Percentiles rank a stretch among this genome's conserved stretches.
Evolutionary conservation across 2,113 vertebrate genomes (phyloP).

Genomic region (Antechinus flavipes): DNA sequence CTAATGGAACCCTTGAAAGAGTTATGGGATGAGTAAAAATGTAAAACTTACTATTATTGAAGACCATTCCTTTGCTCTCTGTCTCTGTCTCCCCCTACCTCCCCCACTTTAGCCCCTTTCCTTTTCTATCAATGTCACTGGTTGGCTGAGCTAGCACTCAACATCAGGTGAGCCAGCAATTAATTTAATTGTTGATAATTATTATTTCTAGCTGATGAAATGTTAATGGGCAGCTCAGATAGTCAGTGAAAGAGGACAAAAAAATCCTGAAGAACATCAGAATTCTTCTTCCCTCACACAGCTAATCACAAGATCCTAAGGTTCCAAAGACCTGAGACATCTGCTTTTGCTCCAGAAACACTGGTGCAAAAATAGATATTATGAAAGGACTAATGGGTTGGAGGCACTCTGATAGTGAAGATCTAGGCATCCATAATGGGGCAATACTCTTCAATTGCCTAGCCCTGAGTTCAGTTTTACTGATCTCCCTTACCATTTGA

Average conservation of each 20-base stretch:
- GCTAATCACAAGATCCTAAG: neutral
- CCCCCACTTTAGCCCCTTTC: too few species aligned
- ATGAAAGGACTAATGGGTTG: neutral
- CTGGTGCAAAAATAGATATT: neutral
- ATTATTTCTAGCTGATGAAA: neutral
- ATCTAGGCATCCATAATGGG: neutral
- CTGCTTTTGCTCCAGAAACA: neutral
- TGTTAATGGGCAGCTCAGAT: neutral
- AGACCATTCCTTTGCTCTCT: neutral
- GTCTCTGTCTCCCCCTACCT: neutral
- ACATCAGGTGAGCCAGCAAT: neutral
- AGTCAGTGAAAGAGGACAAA: neutral
- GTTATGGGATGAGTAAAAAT: neutral
- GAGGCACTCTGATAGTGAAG: neutral
- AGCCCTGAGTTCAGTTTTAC: neutral
- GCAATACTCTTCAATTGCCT: neutral
- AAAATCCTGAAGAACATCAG: neutral
- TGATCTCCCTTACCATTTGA: neutral
- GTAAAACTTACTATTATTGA: neutral
- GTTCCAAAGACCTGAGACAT: neutral
- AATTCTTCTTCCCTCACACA: neutral
- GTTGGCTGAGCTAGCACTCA: neutral
- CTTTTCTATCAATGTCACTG: neutral
- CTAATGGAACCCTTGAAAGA: neutral
- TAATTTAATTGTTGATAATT: neutral